Conservation (phyloP, 1,140 invertebrate genomes). For the Stenopsyche tienmushanensis region DNA sequence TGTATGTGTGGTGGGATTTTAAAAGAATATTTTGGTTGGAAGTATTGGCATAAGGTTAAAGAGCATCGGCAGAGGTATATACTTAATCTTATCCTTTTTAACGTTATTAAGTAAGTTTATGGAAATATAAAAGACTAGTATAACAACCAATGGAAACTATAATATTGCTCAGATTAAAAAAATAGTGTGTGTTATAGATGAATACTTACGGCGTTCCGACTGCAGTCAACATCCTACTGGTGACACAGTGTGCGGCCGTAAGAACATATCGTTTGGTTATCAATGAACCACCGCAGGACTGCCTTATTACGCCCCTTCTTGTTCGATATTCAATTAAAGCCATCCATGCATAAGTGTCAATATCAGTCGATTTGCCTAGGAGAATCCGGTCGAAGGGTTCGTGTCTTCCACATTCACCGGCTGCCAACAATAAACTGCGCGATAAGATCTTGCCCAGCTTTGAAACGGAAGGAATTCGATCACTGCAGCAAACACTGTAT, state of each 20-base stretch:
- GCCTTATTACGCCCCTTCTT: constrained; percentile 4
- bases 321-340: constrained; percentile 64
- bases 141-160: too few species aligned
- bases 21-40: too few species aligned
- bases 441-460: not conserved
- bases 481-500: constrained; percentile 27
- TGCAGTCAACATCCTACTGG: constrained; percentile 20
- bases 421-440: constrained; percentile 41
- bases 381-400: constrained; percentile 46
- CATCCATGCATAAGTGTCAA: constrained; percentile 72
- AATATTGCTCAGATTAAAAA: constrained; percentile 20
- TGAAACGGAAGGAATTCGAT: not conserved
- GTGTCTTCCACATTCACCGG: constrained; percentile 46
- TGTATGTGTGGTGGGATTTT: too few species aligned
- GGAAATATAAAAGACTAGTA: constrained; percentile 21
- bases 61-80: too few species aligned
- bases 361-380: constrained; percentile 45
- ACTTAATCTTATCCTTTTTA: too few species aligned
- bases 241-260: constrained; percentile 55
- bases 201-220: constrained; percentile 43
- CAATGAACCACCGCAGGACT: constrained; percentile 50
- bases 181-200: constrained; percentile 18
- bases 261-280: constrained; percentile 50
- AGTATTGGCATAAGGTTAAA: too few species aligned
- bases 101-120: too few species aligned